These are phyloP conservation scores for Leucopsar rothschildi DNA, from an alignment of 2,113 vertebrate species.

Conservation along the genomic window DNA sequence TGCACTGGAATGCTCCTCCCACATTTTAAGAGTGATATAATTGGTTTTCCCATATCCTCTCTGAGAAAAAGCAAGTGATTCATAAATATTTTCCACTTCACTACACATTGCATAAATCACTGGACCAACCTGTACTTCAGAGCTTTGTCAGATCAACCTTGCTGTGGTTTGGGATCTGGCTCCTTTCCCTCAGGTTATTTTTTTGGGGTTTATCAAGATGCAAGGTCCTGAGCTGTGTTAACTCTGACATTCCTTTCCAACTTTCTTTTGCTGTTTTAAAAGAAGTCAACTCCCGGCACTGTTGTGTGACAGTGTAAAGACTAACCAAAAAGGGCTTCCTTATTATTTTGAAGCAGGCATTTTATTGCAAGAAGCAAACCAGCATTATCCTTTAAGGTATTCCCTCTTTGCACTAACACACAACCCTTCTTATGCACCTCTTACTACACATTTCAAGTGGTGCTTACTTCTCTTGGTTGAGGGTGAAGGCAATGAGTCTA, in stretches of 20 bases:
- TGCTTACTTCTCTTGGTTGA: background rate
- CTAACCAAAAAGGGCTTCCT: background rate
- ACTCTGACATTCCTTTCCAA: background rate
- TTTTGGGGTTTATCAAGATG: background rate
- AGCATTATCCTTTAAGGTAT: background rate
- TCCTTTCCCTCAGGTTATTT: background rate
- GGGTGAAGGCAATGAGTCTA: background rate
- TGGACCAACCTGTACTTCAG: background rate
- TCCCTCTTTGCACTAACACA: background rate
- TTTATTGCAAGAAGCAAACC: background rate
- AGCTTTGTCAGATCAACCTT: background rate
- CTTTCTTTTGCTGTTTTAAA: background rate
- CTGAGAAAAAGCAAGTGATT: background rate
- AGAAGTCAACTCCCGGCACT: background rate
- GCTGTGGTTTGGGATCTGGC: background rate
- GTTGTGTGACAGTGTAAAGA: background rate
- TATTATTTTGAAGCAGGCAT: background rate
- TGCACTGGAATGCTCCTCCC: background rate
- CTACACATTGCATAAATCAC: background rate
- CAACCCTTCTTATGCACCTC: background rate
- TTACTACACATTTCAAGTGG: background rate
- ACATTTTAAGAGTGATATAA: conserved; percentile 11
- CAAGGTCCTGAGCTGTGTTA: background rate
- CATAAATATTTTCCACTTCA: conserved; percentile 31
- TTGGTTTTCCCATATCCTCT: background rate